Evolutionary conservation across 2,888 invertebrate species (phyloP), one percentile per base, ranked within the genome.

Genomic region (Baccha elongata): DNA sequence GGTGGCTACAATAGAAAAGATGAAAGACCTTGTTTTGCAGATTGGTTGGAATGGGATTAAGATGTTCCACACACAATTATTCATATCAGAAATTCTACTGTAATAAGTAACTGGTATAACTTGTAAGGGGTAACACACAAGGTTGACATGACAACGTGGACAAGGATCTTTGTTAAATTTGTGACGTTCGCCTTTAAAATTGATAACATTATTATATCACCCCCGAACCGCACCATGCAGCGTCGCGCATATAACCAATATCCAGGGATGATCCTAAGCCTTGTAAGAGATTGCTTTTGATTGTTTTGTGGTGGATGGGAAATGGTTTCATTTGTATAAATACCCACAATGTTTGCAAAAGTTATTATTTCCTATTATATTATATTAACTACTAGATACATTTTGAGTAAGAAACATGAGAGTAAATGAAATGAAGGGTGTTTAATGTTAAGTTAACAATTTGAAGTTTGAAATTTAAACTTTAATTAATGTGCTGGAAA

Each of bases 31-130:
- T 35, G 60, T 53, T 62, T 58, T 26, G 67, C 26, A 69, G 26
- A 68, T 60, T 53, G 26, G 8, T 73, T 40, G 32, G 68, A 73
- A 73, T 42, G 62, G 65, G 78, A 78, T 78, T 78, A 78, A 65
- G 58, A 76, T 65, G 67, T 74, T 50, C 74, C 29, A 26, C 60
- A 60, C 29, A 60, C 40, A 58, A 40, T 26, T n/a, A n/a, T n/a
- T n/a, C n/a, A n/a, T n/a, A n/a, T 29, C 29, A 8, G 42, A n/a
- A n/a, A n/a, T n/a, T n/a, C n/a, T 13, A 11, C 35, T 21, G 37
- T 44, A 42, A 42, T 26, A n/a, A n/a, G 58, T 26, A 26, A 3
- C 60, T 60, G 7, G n/a, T 29, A 44, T 1, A 29, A 23, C 32
- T n/a, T 32, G 5, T 15, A 64, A 37, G n/a, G 65, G 50, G 35